Evolutionary conservation across 2,888 invertebrate species (phyloP), one percentile per base, ranked within the genome.

Genomic region (Brachyptera putata): DNA sequence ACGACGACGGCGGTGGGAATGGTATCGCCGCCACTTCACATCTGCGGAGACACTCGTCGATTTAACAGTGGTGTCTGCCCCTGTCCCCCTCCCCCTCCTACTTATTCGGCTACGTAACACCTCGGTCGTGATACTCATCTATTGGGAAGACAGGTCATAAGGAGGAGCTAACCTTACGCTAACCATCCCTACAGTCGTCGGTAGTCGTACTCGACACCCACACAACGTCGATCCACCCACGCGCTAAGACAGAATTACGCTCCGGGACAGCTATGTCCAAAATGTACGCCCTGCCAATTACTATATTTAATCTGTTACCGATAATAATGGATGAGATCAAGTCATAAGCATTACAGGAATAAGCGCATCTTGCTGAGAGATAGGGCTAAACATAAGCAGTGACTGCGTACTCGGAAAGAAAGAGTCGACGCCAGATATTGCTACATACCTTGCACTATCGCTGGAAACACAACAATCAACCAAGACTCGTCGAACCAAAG

Each of bases 1-100:
- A 36, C 53, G 36, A 34, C 53, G 53, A 53, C 53, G 53, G 18
- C 36, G 53, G 36, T 53, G 36, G 53, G 36, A 53, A 53, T 53
- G 53, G 36, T 11, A 36, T 53, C 53, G 53, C 22, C 34, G 34
- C 36, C 34, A 30, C 36, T 9, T 36, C 36, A n/a, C n/a, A n/a
- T n/a, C n/a, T n/a, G n/a, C n/a, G n/a, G n/a, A n/a, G n/a, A n/a
- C n/a, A n/a, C n/a, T n/a, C n/a, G n/a, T n/a, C n/a, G n/a, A n/a
- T n/a, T n/a, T n/a, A 30, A n/a, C 30, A 30, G 26, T 21, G 16
- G 2, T 26, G 16, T 16, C 26, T 5, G 5, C 21, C 34, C 2
- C 21, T 36, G 2, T 26, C 11, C 30, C 26, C 16, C 13, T 36
- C 34, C 2, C 21, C 53, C 53, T 53, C 53, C 53, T 36, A 13